These are phyloP conservation scores for Colius striatus DNA, from an alignment of 2,113 vertebrate genomes.

Conservation along the genomic window DNA sequence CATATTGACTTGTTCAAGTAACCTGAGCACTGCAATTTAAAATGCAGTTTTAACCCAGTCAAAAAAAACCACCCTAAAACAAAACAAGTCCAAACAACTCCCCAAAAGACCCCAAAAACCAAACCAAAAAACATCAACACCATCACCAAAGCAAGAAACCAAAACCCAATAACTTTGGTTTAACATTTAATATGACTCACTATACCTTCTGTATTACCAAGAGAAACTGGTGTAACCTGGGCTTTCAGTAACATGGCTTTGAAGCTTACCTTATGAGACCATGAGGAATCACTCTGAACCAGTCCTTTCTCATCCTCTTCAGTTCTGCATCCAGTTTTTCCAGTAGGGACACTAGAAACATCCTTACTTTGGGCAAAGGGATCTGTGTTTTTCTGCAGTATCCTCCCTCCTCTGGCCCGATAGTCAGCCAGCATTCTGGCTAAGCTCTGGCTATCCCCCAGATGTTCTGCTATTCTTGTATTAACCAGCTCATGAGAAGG, in stretches of 20 bases:
- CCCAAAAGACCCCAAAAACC: neutral
- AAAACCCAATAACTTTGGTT: neutral
- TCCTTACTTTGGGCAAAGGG: slow-evolving; percentile 83
- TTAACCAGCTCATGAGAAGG: slow-evolving; percentile 89
- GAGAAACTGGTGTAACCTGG: neutral
- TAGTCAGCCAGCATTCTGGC: slow-evolving; percentile 94
- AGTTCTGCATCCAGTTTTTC: slow-evolving; percentile 75
- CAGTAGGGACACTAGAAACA: neutral
- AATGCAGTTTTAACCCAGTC: neutral
- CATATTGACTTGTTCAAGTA: neutral
- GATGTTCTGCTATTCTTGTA: slow-evolving; percentile 87
- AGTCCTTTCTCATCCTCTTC: slow-evolving; percentile 86
- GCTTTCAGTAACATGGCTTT: neutral
- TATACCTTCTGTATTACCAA: neutral
- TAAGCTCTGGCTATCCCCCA: slow-evolving; percentile 84
- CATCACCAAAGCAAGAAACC: neutral
- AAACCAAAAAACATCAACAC: neutral
- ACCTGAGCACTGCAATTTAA: neutral
- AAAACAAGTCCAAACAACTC: fast-evolving
- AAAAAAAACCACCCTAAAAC: neutral
- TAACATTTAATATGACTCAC: neutral
- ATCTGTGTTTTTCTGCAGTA: slow-evolving; percentile 84
- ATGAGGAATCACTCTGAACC: slow-evolving; percentile 80
- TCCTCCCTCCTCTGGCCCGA: slow-evolving; percentile 91
- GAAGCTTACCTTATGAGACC: slow-evolving; percentile 87